A percentile compares a stretch with the other conserved stretches of the same genome.
Conservation (phyloP, 2,888 invertebrate genomes). For the Clostera curtula region DNA sequence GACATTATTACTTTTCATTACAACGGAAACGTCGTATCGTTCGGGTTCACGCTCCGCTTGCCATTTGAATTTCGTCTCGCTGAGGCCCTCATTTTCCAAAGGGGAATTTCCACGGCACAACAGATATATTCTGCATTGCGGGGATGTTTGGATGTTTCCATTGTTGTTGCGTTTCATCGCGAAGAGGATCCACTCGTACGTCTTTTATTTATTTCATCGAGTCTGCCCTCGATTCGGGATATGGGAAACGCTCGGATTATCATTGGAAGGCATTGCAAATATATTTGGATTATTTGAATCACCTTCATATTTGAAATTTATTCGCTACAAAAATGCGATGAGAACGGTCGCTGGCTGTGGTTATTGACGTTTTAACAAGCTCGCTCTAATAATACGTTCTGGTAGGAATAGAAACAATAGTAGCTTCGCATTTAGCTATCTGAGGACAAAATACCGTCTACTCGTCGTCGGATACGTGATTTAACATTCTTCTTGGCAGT, state of each 20-base stretch:
- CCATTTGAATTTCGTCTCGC: conserved; percentile 27
- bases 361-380: no score
- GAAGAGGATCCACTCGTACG: conserved; percentile 9
- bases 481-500: no score
- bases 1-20: conserved; percentile 54
- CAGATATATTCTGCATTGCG: conserved; percentile 21
- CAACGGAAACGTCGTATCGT: conserved; percentile 27
- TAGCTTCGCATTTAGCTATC: no score
- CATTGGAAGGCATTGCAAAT: no score
- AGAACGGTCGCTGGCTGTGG: no score
- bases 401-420: no score
- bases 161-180: conserved; percentile 19
- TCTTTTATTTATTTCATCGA: conserved; percentile 11
- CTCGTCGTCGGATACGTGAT: no score
- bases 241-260: conserved; percentile 3
- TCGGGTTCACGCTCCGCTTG: conserved; percentile 21
- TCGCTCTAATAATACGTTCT: no score
- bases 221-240: conserved; percentile 2
- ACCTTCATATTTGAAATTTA: no score
- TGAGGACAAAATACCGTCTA: no score
- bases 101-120: conserved; percentile 15
- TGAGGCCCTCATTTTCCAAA: conserved; percentile 20
- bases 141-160: conserved; percentile 15
- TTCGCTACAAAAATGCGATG: no score
- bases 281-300: no score